Conservation (phyloP, 2,113 vertebrate species). For the Cranoglanis bouderius region DNA sequence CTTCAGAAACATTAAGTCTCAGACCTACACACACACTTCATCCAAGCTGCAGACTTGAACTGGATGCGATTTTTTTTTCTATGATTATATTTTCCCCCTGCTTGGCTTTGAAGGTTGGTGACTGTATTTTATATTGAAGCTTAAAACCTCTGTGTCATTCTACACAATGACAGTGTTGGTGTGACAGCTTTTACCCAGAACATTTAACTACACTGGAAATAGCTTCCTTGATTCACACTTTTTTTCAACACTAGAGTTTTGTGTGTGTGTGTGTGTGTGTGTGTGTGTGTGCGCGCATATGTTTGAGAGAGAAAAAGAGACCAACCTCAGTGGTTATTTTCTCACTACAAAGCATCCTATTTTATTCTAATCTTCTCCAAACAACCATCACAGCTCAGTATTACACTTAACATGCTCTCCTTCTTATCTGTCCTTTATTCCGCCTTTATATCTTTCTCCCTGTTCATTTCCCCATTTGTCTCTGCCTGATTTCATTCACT, state of each 20-base stretch:
- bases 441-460: not conserved
- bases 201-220: slow-evolving; percentile 27
- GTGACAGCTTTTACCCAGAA: slow-evolving; percentile 15
- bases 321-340: slow-evolving; percentile 24
- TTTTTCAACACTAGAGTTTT: not conserved
- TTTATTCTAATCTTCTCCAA: slow-evolving; percentile 39
- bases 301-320: not conserved
- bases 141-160: not conserved
- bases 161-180: slow-evolving; percentile 4
- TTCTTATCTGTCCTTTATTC: slow-evolving; percentile 12
- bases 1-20: not conserved
- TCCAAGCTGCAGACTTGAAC: not conserved
- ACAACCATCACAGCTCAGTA: slow-evolving; percentile 37
- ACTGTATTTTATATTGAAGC: not conserved
- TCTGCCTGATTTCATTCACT: slow-evolving; percentile 15
- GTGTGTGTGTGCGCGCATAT: not conserved
- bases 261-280: slow-evolving; percentile 3
- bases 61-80: not conserved
- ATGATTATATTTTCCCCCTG: not conserved
- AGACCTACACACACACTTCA: not conserved
- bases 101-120: not conserved
- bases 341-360: slow-evolving; percentile 29
- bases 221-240: slow-evolving; percentile 40
- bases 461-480: slow-evolving; percentile 10
- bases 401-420: slow-evolving; percentile 11